Percentiles rank a stretch among this genome's conserved stretches.
phyloP scores from a whole-genome alignment of 2,113 vertebrate genomes.

The Anarhynchus alexandrinus region DNA sequence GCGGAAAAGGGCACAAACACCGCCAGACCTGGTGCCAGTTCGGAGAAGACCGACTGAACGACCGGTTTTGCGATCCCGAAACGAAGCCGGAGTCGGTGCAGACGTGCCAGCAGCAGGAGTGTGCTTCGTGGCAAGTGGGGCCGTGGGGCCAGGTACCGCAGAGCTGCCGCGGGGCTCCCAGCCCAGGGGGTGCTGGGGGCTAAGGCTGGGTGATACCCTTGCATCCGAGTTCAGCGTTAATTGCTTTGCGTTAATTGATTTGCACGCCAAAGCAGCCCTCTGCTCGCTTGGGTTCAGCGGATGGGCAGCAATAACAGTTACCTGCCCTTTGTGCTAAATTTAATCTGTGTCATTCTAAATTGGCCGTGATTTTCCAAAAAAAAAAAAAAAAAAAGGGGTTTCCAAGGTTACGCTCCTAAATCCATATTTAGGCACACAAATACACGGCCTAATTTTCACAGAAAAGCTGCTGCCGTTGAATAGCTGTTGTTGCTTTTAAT shows the following conservation, averaged over 20 bases:
- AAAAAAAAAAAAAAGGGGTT: no score
- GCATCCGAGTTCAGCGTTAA: background rate
- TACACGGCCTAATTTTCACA: slow-evolving; percentile 21
- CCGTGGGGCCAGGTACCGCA: slow-evolving; percentile 92
- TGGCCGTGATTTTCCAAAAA: background rate
- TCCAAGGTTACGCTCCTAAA: slow-evolving; percentile 15
- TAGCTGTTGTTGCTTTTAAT: slow-evolving; percentile 7
- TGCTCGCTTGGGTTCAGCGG: background rate
- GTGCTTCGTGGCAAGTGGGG: slow-evolving; percentile 96
- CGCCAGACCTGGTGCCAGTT: slow-evolving; percentile 97
- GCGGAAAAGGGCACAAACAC: slow-evolving; percentile 93
- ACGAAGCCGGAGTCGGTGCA: slow-evolving; percentile 87
- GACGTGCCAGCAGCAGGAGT: slow-evolving; percentile 92
- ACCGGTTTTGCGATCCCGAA: slow-evolving; percentile 82
- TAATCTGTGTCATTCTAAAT: slow-evolving; percentile 31
- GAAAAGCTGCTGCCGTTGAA: background rate
- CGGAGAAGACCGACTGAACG: slow-evolving; percentile 86
- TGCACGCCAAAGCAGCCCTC: background rate
- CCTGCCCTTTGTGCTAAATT: slow-evolving; percentile 28
- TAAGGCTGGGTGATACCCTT: background rate
- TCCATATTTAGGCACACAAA: slow-evolving; percentile 35
- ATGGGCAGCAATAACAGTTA: background rate
- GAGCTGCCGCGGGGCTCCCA: background rate
- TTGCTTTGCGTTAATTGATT: slow-evolving; percentile 4
- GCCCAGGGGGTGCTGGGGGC: background rate